phyloP scores from a whole-genome alignment of 2,797 vertebrate genomes.

The Pseudotriccus pelzelni region DNA sequence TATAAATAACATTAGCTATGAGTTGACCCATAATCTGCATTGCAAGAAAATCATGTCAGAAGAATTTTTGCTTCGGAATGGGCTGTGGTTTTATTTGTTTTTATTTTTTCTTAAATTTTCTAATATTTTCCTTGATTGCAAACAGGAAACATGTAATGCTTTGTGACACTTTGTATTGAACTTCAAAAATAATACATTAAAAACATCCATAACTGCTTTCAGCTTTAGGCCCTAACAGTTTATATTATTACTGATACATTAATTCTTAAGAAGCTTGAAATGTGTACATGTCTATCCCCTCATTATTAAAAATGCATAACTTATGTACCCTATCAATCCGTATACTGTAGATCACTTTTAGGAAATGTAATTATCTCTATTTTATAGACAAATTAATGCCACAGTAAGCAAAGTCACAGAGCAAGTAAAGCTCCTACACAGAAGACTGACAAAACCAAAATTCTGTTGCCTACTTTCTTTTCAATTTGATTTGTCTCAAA shows the following conservation, averaged over 20 bases:
- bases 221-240: neutral
- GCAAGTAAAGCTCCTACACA: neutral
- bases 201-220: neutral
- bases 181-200: neutral
- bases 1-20: neutral
- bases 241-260: neutral
- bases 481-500: neutral
- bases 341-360: neutral
- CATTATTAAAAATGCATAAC: constrained; percentile 5
- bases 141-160: neutral
- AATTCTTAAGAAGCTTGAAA: neutral
- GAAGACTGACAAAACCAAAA: neutral
- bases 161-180: neutral
- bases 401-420: neutral
- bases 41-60: neutral
- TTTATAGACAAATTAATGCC: constrained; percentile 6
- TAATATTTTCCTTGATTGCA: neutral
- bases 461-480: neutral
- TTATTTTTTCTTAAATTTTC: neutral
- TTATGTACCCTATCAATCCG: neutral
- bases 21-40: neutral
- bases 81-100: neutral
- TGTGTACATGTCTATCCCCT: neutral
- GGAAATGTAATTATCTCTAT: neutral
- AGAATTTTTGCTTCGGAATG: neutral